phyloP scores from a whole-genome alignment of 2,113 vertebrate species.

The Poeciliopsis turrubarensis region DNA sequence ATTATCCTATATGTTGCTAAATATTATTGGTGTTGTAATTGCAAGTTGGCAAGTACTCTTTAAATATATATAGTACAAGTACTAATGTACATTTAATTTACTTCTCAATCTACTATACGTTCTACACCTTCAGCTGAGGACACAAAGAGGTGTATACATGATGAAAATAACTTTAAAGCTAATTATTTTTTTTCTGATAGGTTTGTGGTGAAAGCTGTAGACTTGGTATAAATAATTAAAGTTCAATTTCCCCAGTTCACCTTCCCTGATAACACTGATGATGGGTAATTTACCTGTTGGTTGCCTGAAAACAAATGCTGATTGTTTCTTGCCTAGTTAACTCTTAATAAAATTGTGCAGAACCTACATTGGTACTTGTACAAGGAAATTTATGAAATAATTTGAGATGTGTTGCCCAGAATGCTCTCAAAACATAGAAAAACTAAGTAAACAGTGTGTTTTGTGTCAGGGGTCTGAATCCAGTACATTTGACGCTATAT shows the following conservation, averaged over 20 bases:
- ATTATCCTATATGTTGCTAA: background rate
- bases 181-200: conserved; percentile 24
- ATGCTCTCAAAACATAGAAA: background rate
- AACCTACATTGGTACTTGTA: background rate
- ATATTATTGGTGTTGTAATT: conserved; percentile 4
- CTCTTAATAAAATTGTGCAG: background rate
- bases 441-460: conserved; percentile 11
- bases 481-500: conserved; percentile 1
- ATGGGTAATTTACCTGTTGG: conserved; percentile 37
- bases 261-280: conserved; percentile 27
- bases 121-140: background rate
- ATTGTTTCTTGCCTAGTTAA: background rate
- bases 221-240: conserved; percentile 65
- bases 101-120: background rate
- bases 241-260: conserved; percentile 47
- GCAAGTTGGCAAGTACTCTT: conserved; percentile 13
- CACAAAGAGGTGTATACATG: background rate
- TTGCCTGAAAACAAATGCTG: conserved; percentile 18
- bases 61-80: conserved; percentile 29
- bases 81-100: conserved; percentile 1
- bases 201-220: conserved; percentile 18
- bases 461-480: background rate
- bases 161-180: conserved; percentile 36
- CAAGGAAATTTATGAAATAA: background rate
- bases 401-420: background rate